Percentiles rank a stretch among this genome's conserved stretches.
phyloP scores from a whole-genome alignment of 2,113 vertebrate genomes.

The Vidua chalybeata region DNA sequence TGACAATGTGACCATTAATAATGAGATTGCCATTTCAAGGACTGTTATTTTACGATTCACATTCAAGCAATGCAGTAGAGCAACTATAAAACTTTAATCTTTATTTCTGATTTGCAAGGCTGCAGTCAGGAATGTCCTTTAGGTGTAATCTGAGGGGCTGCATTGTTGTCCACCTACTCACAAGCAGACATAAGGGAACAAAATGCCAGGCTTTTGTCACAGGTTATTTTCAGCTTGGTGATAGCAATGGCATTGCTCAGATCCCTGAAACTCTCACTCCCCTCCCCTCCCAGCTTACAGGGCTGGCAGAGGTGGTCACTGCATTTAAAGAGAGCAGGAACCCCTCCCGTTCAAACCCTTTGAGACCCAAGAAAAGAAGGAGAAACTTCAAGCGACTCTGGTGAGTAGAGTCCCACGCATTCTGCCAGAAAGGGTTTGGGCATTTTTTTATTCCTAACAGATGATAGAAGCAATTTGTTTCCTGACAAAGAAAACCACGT shows the following conservation, averaged over 20 bases:
- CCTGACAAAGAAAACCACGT: neutral
- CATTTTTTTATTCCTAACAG: neutral
- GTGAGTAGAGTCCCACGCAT: neutral
- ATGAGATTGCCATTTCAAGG: neutral
- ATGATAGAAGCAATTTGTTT: neutral
- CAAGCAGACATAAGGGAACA: conserved; percentile 33
- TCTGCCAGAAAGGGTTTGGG: neutral
- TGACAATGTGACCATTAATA: neutral
- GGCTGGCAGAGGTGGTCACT: neutral
- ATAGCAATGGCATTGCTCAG: conserved; percentile 76
- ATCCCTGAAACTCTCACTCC: conserved; percentile 51
- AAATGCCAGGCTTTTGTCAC: conserved; percentile 77
- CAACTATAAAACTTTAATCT: neutral
- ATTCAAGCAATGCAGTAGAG: neutral
- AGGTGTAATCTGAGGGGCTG: conserved; percentile 44
- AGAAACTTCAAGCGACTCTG: neutral
- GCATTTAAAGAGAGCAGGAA: conserved; percentile 65
- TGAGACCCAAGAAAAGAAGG: neutral
- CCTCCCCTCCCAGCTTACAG: conserved; percentile 50
- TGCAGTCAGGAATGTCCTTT: neutral
- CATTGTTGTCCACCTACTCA: conserved; percentile 73
- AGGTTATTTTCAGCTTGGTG: conserved; percentile 77
- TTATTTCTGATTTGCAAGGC: neutral
- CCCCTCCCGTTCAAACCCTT: neutral
- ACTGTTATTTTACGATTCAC: neutral